Conservation (phyloP, 2,888 invertebrate species). For the Caenorhabditis sp. region DNA sequence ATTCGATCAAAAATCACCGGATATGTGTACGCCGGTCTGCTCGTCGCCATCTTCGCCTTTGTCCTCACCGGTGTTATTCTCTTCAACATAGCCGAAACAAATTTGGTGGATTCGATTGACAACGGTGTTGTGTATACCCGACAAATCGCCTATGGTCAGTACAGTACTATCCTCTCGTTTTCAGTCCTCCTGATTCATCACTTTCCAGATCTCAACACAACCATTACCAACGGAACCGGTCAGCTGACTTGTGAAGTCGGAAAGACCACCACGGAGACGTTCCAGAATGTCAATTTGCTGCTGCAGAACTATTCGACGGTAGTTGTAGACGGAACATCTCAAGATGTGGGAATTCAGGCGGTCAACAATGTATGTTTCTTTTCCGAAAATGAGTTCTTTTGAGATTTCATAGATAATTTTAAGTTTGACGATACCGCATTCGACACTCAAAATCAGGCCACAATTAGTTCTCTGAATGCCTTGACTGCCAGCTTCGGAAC, state of each 20-base stretch:
- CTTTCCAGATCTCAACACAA: constrained; percentile 53
- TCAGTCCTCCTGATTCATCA: too few relatives aligned
- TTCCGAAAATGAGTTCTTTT: not conserved
- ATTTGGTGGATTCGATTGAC: constrained; percentile 52
- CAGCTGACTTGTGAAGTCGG: constrained; percentile 55
- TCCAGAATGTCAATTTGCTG: constrained; percentile 14
- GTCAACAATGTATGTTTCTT: constrained; percentile 24
- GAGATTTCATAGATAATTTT: not conserved
- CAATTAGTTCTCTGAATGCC: not conserved
- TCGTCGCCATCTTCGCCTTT: constrained; percentile 53
- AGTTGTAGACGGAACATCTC: constrained; percentile 24
- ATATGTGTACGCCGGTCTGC: constrained; percentile 40
- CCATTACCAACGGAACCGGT: constrained; percentile 39
- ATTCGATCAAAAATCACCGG: constrained; percentile 40
- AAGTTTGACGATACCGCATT: constrained; percentile 29
- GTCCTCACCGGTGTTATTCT: constrained; percentile 63
- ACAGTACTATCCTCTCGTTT: too few relatives aligned
- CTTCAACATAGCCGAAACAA: constrained; percentile 61
- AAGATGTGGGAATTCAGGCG: constrained; percentile 42
- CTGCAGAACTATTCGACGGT: constrained; percentile 27
- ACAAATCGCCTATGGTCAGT: constrained; percentile 29
- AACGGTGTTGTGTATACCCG: constrained; percentile 32
- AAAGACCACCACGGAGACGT: constrained; percentile 42
- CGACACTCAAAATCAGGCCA: not conserved
- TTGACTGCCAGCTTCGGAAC: not conserved